These are phyloP conservation scores for Calyptommatus sinebrachiatus DNA, from an alignment of 2,113 vertebrate genomes.

Conservation along the genomic window DNA sequence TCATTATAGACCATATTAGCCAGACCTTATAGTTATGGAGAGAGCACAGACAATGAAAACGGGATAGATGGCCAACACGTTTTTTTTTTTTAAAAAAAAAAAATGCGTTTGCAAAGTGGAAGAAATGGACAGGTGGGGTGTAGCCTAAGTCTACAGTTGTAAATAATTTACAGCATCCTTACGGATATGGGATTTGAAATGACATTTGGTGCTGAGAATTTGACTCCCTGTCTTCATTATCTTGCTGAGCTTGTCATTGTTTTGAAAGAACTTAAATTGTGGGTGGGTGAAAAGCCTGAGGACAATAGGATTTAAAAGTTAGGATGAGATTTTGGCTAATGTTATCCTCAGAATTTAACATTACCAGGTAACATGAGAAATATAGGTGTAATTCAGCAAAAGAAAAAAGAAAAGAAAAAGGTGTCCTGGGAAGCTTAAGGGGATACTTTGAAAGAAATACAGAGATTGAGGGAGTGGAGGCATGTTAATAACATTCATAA, in stretches of 20 bases:
- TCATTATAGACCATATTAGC: too few species aligned
- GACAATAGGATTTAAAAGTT: slow-evolving; percentile 2
- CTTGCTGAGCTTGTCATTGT: slow-evolving; percentile 13
- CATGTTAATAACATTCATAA: slow-evolving; percentile 36
- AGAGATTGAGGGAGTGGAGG: slow-evolving; percentile 12
- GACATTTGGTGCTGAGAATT: slow-evolving; percentile 23
- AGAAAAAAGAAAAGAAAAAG: not conserved
- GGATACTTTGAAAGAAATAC: slow-evolving; percentile 33
- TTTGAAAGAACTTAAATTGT: slow-evolving; percentile 32
- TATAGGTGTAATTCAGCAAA: slow-evolving; percentile 19
- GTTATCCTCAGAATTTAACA: slow-evolving; percentile 30
- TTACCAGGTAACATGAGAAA: slow-evolving; percentile 28
- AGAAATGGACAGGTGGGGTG: too few species aligned
- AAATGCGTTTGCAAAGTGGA: too few species aligned
- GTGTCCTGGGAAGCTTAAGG: slow-evolving; percentile 5
- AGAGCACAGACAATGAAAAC: too few species aligned
- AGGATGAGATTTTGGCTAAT: not conserved
- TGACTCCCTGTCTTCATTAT: slow-evolving; percentile 18
- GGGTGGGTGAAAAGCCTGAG: slow-evolving; percentile 1
- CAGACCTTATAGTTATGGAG: too few species aligned
- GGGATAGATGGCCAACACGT: too few species aligned
- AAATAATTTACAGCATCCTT: not conserved
- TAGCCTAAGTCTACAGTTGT: not conserved
- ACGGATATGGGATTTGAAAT: slow-evolving; percentile 28
- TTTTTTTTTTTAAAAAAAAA: too few species aligned